Conservation (phyloP, 2,113 vertebrate genomes). For the Pteropus alecto region DNA sequence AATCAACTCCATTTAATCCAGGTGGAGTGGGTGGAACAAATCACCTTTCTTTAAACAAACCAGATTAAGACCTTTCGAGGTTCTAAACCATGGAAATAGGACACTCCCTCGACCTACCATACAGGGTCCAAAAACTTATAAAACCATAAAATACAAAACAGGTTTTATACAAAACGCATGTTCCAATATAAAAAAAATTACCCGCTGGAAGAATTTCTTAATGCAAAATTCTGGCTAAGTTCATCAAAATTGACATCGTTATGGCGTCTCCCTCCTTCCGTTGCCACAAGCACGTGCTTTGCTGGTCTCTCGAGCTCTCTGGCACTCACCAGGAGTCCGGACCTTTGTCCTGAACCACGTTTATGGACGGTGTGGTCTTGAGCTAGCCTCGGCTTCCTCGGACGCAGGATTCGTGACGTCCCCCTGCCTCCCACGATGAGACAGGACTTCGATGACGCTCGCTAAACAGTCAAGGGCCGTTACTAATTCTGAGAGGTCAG, state of each 20-base stretch:
- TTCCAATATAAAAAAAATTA: background rate
- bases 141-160: background rate
- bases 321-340: background rate
- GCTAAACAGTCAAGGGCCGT: accelerated
- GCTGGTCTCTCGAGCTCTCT: background rate
- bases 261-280: background rate
- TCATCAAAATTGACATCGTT: background rate
- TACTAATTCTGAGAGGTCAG: background rate
- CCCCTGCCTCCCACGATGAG: background rate
- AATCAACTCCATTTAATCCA: background rate
- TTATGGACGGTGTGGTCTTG: too few relatives aligned
- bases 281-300: accelerated
- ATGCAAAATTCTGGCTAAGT: background rate
- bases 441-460: accelerated
- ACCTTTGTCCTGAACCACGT: background rate
- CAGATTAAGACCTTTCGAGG: background rate
- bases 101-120: background rate
- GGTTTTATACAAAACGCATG: background rate
- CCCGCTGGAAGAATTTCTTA: background rate
- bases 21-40: too few relatives aligned
- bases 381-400: background rate
- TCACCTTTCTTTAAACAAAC: background rate
- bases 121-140: background rate
- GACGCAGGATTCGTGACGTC: background rate
- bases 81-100: background rate